Evolutionary conservation across 2,113 vertebrate genomes (phyloP).

Genomic region (Ondatra zibethicus): DNA sequence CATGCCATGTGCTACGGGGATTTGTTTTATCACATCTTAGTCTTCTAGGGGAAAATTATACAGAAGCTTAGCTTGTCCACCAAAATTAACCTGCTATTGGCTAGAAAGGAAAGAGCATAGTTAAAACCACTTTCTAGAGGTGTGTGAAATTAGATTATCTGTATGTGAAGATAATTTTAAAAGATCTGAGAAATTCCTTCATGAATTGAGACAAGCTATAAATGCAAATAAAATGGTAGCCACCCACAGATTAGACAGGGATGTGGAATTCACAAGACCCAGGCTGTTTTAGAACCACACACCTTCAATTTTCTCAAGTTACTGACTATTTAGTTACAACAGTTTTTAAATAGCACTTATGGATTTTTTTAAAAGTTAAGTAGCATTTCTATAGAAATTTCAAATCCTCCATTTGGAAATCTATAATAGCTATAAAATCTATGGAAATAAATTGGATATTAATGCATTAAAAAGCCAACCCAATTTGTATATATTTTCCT

Average conservation of each 20-base stretch:
- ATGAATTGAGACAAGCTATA: conserved; percentile 31
- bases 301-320: conserved; percentile 6
- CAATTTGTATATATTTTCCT: background rate
- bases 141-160: conserved; percentile 71
- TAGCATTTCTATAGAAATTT: conserved; percentile 30
- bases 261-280: background rate
- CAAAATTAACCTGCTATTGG: conserved; percentile 39
- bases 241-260: conserved; percentile 34
- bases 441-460: background rate
- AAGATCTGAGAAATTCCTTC: conserved; percentile 59
- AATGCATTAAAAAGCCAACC: background rate
- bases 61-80: conserved; percentile 51
- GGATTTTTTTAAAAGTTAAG: background rate
- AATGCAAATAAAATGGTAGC: conserved; percentile 59
- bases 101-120: conserved; percentile 7
- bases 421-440: background rate
- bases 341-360: conserved; percentile 40
- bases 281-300: conserved; percentile 22
- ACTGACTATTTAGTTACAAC: conserved; percentile 33
- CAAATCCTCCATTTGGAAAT: conserved; percentile 29
- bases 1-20: background rate
- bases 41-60: conserved; percentile 33
- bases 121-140: conserved; percentile 45
- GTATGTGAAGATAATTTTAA: conserved; percentile 60
- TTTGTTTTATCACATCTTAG: conserved; percentile 65